Evolutionary conservation across 92 coral and sea anemone genomes (phyloP), one percentile per base, ranked within the genome.

Genomic region (Zoanthus sansibaricus): DNA sequence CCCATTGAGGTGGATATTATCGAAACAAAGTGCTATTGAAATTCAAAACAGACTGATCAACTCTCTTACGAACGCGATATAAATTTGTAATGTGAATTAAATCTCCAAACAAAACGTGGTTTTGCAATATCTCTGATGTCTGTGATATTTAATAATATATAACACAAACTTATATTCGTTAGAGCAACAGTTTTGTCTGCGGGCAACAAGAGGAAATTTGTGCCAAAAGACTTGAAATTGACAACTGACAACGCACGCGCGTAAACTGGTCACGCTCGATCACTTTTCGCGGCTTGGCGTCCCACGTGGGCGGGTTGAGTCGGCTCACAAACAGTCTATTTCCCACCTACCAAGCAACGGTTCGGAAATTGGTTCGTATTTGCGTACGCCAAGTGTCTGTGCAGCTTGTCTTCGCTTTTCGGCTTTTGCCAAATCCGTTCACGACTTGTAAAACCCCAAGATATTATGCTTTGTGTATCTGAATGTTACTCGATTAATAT

Each of bases 291-390:
- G 94, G 95, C 94, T 66, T 89, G 83, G 91, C 82, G 87, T 70
- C 93, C 95, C 96, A 94, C 94, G 96, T 92, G 94, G 98, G 95
- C 93, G 90, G 90, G 89, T 87, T 86, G 93, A 91, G 95, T 94
- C 93, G 89, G 91, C 93, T 86, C 88, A 83, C 96, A 91, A 88
- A 92, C 95, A 94, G 93, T 88, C 90, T 87, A 66, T 92, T 69
- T 83, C 95, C 98, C 98, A 91, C 98, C 98, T 94, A 92, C 96
- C 86, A 82, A 85, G 98, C 94, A 88, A 89, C 89, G 86, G 98
- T 89, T 93, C 91, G 90, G 92, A 94, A 92, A 90, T 94, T 66
- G 85, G 37, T 37, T 80, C 73, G 61, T 80, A 80, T 80, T 66
- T 80, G 85, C 75, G 85, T 66, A 80, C 85, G 75, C 71, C 75